Evolutionary conservation across 2,888 invertebrate genomes (phyloP).

Genomic region (Tachystola acroxantha): DNA sequence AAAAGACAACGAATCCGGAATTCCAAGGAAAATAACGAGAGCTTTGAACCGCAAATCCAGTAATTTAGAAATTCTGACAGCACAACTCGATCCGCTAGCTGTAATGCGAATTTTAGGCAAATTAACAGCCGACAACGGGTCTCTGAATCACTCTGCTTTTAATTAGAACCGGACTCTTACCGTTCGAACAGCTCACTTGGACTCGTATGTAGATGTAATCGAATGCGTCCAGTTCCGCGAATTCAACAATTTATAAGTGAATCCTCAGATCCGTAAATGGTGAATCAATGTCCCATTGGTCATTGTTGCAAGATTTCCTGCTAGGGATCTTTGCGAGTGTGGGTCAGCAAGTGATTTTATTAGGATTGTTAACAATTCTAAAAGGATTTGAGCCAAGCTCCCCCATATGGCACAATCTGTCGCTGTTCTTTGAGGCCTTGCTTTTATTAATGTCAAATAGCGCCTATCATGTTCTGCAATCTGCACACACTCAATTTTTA

Average conservation of each 20-base stretch:
- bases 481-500: too few species aligned
- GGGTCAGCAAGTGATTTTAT: too few species aligned
- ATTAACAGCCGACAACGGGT: conserved; percentile 42
- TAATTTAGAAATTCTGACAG: conserved; percentile 30
- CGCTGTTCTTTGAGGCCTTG: too few species aligned
- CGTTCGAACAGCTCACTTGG: conserved; percentile 48
- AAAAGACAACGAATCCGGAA: background rate
- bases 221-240: conserved; percentile 51
- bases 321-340: too few species aligned
- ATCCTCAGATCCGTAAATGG: conserved; percentile 22
- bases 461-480: too few species aligned
- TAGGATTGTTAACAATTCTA: too few species aligned
- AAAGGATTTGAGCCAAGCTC: too few species aligned
- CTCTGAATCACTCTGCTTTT: conserved; percentile 57
- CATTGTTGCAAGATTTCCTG: conserved; percentile 24
- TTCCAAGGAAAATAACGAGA: background rate
- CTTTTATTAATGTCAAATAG: too few species aligned
- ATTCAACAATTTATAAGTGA: conserved; percentile 47
- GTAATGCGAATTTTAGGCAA: conserved; percentile 58
- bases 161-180: conserved; percentile 65
- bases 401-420: too few species aligned
- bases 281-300: conserved; percentile 41
- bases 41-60: conserved; percentile 15
- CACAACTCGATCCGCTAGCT: conserved; percentile 40
- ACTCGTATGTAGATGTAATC: conserved; percentile 38